Base-by-base conservation (phyloP, 2,113 vertebrate genomes). In the Thalassarche chlororhynchos region DNA sequence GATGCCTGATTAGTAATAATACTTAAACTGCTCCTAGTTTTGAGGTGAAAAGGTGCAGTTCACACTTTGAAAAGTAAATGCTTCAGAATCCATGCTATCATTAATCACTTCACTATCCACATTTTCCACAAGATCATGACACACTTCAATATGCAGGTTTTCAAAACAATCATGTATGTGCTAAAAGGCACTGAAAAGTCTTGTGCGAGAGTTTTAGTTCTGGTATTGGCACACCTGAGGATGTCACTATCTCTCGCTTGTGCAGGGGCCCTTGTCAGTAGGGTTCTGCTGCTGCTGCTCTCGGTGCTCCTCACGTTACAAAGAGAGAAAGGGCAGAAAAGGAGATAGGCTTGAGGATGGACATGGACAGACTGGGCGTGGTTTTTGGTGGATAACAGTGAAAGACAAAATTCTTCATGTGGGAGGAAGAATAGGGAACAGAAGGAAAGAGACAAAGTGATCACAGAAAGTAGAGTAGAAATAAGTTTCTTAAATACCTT, bases 291-390 rank as follows among this genome's bases (percentile, higher is more conserved):
- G 8, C 32, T 55, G 18, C 14, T 54, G 38, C 14, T 64, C 8
- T 70, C 31, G 10, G 19, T 70, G 19, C 3, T 70, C 8, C 17
- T 72, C 7, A 46, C 0, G 0, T 54, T 55, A 26, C 11, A 32
- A 71, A 36, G 34, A 40, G 10, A 47, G 24, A 34, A 52, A 85
- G 17, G 17, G 13, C 3, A 62, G 12, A 76, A 62, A 80, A 7
- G 3, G 17, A 78, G 6, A 49, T 6, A 74, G 36, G 28, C 19
- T 44, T 42, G n/a, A 55, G 13, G 23, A 57, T 38, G 46, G 44
- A 47, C 14, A 55, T 6, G 21, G 36, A 29, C 38, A 58, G 17
- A 40, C 29, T 17, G 2, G 5, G 20, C 1, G 6, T 52, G 12
- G 4, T 17, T 46, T 81, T 64, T 52, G 4, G 19, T 86, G 34